Conservation (phyloP, 2,888 invertebrate species). For the Eurytoma adleriae region DNA sequence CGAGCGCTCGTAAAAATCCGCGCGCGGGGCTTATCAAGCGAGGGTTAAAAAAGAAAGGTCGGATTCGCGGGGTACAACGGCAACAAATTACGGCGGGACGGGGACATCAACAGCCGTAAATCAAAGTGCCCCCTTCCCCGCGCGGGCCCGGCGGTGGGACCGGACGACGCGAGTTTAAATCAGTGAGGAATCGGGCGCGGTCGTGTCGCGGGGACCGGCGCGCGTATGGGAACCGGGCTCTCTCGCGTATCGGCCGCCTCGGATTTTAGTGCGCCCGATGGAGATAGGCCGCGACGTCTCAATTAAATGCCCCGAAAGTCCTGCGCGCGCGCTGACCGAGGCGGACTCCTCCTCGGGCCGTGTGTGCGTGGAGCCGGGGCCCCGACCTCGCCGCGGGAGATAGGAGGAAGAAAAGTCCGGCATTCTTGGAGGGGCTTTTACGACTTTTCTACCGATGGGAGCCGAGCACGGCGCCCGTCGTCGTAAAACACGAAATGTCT, state of each 20-base stretch:
- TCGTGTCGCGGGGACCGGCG: not conserved
- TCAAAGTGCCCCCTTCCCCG: constrained; percentile 60
- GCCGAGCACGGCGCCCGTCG: not conserved
- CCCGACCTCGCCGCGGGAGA: not conserved
- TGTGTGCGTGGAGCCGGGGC: not conserved
- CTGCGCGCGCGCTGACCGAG: constrained; percentile 29
- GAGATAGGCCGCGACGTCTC: constrained; percentile 60
- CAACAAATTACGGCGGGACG: constrained; percentile 7
- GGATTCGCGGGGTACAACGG: not conserved
- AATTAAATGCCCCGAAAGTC: constrained; percentile 68
- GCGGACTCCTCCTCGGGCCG: not conserved
- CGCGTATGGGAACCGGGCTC: constrained; percentile 7
- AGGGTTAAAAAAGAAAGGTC: not conserved
- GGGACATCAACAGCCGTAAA: constrained; percentile 61
- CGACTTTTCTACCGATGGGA: constrained; percentile 22
- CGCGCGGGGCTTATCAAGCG: not conserved
- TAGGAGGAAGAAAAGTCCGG: not conserved
- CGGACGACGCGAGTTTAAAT: constrained; percentile 56
- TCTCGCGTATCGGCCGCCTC: not conserved
- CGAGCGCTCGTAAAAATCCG: not conserved
- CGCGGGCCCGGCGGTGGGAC: constrained; percentile 59
- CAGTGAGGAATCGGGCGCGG: constrained; percentile 25
- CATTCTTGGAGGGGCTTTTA: constrained; percentile 17
- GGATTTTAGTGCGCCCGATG: constrained; percentile 20
- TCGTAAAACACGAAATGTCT: constrained; percentile 14